phyloP scores from a whole-genome alignment of 2,113 vertebrate genomes.

The Xenotilapia caudafasciata region DNA sequence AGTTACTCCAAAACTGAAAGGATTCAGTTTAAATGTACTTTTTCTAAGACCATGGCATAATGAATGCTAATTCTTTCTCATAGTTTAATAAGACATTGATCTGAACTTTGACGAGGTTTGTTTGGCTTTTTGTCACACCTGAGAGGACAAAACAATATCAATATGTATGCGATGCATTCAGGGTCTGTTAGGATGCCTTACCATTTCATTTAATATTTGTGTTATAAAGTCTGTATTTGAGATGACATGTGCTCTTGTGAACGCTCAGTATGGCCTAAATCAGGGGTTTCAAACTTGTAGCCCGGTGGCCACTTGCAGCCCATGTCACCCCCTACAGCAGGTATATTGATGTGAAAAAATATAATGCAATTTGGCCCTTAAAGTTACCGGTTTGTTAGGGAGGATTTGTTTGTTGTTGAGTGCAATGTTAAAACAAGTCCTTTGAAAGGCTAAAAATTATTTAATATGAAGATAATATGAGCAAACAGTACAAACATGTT shows the following conservation, averaged over 20 bases:
- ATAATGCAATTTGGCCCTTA: not conserved
- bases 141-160: not conserved
- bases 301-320: not conserved
- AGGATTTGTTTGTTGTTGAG: not conserved
- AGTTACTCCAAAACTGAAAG: not conserved
- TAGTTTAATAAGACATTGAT: not conserved
- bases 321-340: not conserved
- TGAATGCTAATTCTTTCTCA: not conserved
- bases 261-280: not conserved
- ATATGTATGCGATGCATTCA: not conserved
- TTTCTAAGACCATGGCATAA: not conserved
- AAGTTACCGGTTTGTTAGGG: not conserved
- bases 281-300: not conserved
- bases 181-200: not conserved
- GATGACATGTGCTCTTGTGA: not conserved
- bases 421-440: not conserved
- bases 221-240: not conserved
- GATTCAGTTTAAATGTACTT: not conserved
- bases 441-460: not conserved
- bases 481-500: not conserved
- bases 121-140: not conserved
- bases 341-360: not conserved
- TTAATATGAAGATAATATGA: not conserved
- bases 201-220: not conserved
- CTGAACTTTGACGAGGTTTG: not conserved